phyloP scores from a whole-genome alignment of 2,888 invertebrate species.

The Noctua pronuba region DNA sequence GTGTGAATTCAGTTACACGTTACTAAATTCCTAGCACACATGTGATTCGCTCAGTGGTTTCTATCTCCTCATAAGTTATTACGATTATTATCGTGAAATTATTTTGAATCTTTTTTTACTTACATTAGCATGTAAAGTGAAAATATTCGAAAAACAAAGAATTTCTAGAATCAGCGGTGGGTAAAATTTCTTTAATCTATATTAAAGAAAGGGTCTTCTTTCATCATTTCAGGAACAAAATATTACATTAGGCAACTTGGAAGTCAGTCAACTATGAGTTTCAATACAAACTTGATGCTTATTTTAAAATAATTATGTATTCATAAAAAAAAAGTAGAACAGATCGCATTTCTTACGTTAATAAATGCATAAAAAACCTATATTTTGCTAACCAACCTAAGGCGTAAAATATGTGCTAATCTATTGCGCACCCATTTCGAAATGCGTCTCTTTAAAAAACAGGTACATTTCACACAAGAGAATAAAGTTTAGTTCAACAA shows the following conservation, averaged over 20 bases:
- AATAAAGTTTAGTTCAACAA: constrained; percentile 74
- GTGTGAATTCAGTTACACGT: constrained; percentile 20
- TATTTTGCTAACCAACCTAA: background rate
- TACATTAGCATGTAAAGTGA: background rate
- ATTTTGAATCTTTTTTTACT: background rate
- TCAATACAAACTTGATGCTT: background rate
- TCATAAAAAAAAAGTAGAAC: no score
- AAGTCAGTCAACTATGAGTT: background rate
- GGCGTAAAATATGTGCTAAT: constrained; percentile 38
- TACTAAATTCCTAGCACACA: constrained; percentile 20
- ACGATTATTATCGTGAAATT: background rate
- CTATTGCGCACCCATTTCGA: constrained; percentile 51
- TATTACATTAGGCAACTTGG: background rate
- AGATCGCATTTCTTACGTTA: no score
- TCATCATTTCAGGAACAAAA: background rate
- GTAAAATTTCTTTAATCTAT: background rate
- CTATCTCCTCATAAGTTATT: background rate
- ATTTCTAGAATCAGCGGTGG: background rate
- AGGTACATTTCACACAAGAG: constrained; percentile 54
- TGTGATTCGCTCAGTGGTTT: constrained; percentile 17
- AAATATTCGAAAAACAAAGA: background rate
- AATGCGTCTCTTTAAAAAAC: constrained; percentile 56
- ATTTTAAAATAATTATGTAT: background rate
- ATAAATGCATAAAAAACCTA: background rate
- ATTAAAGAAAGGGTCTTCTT: background rate